Evolutionary conservation across 2,888 invertebrate species (phyloP).

Genomic region (Aporophyla lueneburgensis): DNA sequence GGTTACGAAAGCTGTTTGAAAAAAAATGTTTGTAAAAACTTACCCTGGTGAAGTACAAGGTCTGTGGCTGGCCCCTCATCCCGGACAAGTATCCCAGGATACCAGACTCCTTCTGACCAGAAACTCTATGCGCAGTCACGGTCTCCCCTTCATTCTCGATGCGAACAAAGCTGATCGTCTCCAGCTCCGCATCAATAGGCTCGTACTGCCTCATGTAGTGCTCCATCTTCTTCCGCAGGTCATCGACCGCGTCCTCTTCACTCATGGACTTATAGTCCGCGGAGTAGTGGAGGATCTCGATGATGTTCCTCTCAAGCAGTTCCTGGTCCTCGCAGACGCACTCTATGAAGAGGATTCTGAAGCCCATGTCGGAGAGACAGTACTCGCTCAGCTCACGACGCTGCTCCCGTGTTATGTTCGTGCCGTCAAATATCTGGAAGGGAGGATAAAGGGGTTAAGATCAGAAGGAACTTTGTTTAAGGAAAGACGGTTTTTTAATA

Average conservation of each 20-base stretch:
- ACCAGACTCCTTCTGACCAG: slow-evolving; percentile 95
- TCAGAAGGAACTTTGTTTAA: background rate
- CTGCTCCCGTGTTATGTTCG: slow-evolving; percentile 96
- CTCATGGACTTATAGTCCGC: slow-evolving; percentile 96
- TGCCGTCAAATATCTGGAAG: slow-evolving; percentile 97
- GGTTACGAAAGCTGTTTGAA: background rate
- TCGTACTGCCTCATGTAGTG: slow-evolving; percentile 96
- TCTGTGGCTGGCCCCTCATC: slow-evolving; percentile 95
- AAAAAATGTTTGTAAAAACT: slow-evolving; percentile 72
- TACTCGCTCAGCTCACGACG: slow-evolving; percentile 94
- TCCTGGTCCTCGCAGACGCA: slow-evolving; percentile 96
- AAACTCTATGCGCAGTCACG: slow-evolving; percentile 93
- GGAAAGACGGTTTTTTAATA: background rate
- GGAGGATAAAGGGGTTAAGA: slow-evolving; percentile 16
- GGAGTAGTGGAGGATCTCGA: slow-evolving; percentile 96
- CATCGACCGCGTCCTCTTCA: slow-evolving; percentile 94
- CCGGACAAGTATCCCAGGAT: slow-evolving; percentile 97
- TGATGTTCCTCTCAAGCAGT: slow-evolving; percentile 87
- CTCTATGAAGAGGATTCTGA: slow-evolving; percentile 97
- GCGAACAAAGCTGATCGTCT: slow-evolving; percentile 88
- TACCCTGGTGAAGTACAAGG: slow-evolving; percentile 97
- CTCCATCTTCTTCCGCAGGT: slow-evolving; percentile 95
- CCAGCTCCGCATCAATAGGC: slow-evolving; percentile 92
- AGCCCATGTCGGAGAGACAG: slow-evolving; percentile 93
- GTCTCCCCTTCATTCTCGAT: slow-evolving; percentile 92